phyloP scores from a whole-genome alignment of 2,113 vertebrate genomes.

The Cnemophilus loriae region DNA sequence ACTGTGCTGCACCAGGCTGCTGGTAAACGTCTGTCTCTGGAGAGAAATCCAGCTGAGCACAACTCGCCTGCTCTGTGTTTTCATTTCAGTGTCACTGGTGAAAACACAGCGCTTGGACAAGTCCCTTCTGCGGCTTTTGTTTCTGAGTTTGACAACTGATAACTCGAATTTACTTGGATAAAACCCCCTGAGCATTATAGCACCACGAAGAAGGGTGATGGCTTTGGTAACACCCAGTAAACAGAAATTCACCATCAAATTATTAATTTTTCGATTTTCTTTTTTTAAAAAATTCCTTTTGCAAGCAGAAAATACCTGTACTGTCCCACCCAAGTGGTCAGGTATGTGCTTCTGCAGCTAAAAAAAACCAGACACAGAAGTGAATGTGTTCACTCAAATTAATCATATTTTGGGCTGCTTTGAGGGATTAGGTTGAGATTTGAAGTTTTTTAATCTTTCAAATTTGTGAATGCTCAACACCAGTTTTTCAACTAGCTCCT shows the following conservation, averaged over 20 bases:
- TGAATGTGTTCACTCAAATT: background rate
- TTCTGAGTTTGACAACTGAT: background rate
- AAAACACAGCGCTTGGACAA: background rate
- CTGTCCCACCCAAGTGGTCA: background rate
- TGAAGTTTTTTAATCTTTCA: background rate
- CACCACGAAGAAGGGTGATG: constrained; percentile 7
- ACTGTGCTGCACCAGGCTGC: background rate
- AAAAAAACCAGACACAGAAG: background rate
- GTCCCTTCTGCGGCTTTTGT: background rate
- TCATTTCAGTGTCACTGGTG: background rate
- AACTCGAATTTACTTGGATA: background rate
- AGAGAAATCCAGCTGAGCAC: background rate
- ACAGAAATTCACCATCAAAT: background rate
- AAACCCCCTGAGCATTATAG: background rate
- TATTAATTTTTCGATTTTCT: background rate
- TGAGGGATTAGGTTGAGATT: background rate
- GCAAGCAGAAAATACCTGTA: background rate
- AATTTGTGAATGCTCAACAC: background rate
- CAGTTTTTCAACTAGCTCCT: background rate
- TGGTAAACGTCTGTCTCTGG: background rate
- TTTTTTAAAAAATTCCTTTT: background rate
- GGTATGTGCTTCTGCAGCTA: background rate
- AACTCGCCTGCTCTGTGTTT: background rate
- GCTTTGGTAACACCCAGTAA: background rate
- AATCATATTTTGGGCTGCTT: background rate